Base-by-base conservation (phyloP, 2,113 vertebrate species). In the Neotragus moschatus region DNA sequence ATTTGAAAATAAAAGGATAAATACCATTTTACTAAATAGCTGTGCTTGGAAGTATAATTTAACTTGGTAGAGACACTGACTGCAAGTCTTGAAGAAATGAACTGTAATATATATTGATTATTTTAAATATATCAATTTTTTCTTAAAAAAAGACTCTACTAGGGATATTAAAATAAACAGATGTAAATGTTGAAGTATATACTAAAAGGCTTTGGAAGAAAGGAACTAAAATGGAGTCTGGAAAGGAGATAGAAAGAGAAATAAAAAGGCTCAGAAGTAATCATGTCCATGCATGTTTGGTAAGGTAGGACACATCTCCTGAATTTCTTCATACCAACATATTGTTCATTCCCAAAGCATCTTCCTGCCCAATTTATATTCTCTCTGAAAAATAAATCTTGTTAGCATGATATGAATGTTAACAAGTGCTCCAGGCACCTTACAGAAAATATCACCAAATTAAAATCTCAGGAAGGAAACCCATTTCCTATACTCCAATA, bases 321-420 rank as follows among this genome's bases (percentile, higher is more conserved):
- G n/a, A 21, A 1, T 80, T 82, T 91, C 43, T 84, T 61, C 39
- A 36, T 30, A 53, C 14, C 23, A 92, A 28, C 4, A 19, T 19
- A 81, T 88, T 97, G 87, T 53, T 86, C 61, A 66, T 91, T 97
- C 79, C 79, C 86, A 91, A 94, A 91, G 26, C 43, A 55, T 55
- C 96, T 17, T 85, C 23, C 19, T 79, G 2, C 10, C 63, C 63
- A 95, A 91, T 97, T 97, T 94, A 94, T 89, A 96, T 95, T 95
- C 96, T 81, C 17, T 55, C 75, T 30, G 82, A 84, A 97, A 95
- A 97, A 91, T 93, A 98, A 94, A 97, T 96, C 86, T 96, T 6
- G 7, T 97, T 95, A 96, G 66, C 63, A 84, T 97, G 91, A 75
- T 94, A 93, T 95, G 91, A 98, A 98, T 97, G 93, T 89, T 97